Conservation (phyloP, 2,113 vertebrate species). For the Oceanodroma tethys region DNA sequence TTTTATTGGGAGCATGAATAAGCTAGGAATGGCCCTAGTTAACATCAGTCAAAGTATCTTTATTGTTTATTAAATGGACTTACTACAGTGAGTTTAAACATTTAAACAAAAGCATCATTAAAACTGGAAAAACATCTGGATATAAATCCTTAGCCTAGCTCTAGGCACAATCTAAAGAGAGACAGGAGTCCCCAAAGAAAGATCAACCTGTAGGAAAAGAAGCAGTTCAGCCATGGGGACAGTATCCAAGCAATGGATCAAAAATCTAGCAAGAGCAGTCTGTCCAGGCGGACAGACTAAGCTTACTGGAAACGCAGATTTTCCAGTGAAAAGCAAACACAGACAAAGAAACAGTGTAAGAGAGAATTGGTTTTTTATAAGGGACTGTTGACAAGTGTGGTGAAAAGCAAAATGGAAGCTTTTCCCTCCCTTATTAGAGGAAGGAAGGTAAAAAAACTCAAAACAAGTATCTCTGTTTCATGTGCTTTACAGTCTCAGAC, state of each 20-base stretch:
- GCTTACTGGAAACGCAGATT: not conserved
- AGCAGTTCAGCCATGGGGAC: not conserved
- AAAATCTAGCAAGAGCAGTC: not conserved
- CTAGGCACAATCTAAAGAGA: not conserved
- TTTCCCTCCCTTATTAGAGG: not conserved
- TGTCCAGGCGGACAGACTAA: not conserved
- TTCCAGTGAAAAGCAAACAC: not conserved
- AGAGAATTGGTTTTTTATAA: accelerated
- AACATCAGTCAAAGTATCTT: not conserved
- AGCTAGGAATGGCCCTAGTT: not conserved
- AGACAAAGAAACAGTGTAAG: not conserved
- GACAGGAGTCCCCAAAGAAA: not conserved
- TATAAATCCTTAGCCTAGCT: not conserved
- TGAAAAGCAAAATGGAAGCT: not conserved
- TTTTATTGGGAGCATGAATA: not conserved
- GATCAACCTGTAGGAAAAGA: not conserved
- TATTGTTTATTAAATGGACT: not conserved
- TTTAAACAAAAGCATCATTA: not conserved
- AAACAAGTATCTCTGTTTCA: not conserved
- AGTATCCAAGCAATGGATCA: not conserved
- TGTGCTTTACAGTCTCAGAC: not conserved
- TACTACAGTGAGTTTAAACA: not conserved
- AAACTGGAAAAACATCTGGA: not conserved
- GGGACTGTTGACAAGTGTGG: not conserved
- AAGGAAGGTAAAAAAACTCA: not conserved